Evolutionary conservation across 2,888 invertebrate genomes (phyloP).

Genomic region (Lasioglossum villosulum): DNA sequence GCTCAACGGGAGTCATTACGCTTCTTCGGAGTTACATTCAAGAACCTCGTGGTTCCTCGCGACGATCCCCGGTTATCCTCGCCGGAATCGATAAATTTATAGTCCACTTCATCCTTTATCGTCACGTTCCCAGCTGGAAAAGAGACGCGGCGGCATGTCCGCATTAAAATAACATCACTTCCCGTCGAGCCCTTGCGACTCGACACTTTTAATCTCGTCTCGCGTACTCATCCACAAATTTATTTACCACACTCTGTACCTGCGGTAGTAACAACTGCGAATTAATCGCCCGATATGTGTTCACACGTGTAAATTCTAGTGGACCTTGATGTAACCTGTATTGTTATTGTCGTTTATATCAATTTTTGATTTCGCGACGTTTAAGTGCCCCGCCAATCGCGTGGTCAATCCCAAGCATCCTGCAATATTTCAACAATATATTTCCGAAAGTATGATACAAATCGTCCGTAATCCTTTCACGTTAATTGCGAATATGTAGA

Average conservation of each 20-base stretch:
- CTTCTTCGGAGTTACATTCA: constrained; percentile 53
- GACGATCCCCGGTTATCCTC: constrained; percentile 30
- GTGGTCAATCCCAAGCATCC: background rate
- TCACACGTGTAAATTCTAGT: too few relatives aligned
- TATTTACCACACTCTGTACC: too few relatives aligned
- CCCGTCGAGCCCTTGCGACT: background rate
- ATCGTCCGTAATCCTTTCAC: background rate
- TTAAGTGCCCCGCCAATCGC: too few relatives aligned
- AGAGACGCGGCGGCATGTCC: background rate
- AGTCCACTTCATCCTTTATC: constrained; percentile 24
- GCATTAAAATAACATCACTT: constrained; percentile 12
- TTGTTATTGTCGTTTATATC: too few relatives aligned
- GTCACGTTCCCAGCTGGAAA: background rate
- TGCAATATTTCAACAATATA: background rate
- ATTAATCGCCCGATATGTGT: too few relatives aligned
- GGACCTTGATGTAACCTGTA: too few relatives aligned
- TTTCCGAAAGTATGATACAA: background rate
- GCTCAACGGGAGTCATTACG: constrained; percentile 69
- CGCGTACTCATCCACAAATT: too few relatives aligned
- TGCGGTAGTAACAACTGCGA: too few relatives aligned
- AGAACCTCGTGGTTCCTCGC: constrained; percentile 39
- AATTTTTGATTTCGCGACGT: too few relatives aligned
- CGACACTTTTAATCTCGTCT: background rate
- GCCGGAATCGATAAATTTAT: constrained; percentile 51
- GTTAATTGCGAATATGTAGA: constrained; percentile 20